phyloP scores from a whole-genome alignment of 2,888 invertebrate genomes.

The Adelphocoris suturalis region DNA sequence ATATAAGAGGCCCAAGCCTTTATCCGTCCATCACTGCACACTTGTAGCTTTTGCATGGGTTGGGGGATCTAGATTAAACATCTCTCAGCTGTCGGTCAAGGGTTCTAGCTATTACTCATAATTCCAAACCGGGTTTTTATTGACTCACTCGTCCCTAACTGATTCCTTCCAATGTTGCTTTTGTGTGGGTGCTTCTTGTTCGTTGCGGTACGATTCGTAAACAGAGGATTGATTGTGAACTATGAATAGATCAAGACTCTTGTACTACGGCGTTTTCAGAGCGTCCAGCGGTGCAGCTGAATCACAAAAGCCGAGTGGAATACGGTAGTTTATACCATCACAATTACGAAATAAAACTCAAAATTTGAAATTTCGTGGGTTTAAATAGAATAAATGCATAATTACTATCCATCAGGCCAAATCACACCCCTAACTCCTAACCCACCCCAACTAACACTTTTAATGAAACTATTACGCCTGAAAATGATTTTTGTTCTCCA shows the following conservation, averaged over 20 bases:
- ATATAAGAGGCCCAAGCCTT: constrained; percentile 60
- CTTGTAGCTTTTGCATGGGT: constrained; percentile 55
- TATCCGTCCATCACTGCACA: constrained; percentile 63
- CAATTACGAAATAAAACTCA: too few species aligned
- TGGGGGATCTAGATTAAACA: constrained; percentile 68
- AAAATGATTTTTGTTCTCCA: too few species aligned
- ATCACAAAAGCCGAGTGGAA: too few species aligned
- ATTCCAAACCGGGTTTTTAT: constrained; percentile 40
- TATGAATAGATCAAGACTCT: not conserved
- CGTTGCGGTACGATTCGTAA: not conserved
- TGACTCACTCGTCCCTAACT: constrained; percentile 57
- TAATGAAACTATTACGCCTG: too few species aligned
- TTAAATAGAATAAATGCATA: too few species aligned
- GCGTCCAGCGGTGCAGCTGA: too few species aligned
- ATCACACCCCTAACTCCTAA: too few species aligned
- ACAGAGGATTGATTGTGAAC: not conserved
- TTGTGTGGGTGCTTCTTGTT: not conserved
- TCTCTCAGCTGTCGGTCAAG: constrained; percentile 68
- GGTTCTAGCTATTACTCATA: constrained; percentile 53
- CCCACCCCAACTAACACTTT: too few species aligned
- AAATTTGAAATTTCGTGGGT: too few species aligned
- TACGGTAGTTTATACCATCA: too few species aligned
- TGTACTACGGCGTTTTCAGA: not conserved
- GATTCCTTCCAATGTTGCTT: not conserved
- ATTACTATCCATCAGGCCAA: too few species aligned